Conservation (phyloP, 2,113 vertebrate genomes). For the Saguinus midas region DNA sequence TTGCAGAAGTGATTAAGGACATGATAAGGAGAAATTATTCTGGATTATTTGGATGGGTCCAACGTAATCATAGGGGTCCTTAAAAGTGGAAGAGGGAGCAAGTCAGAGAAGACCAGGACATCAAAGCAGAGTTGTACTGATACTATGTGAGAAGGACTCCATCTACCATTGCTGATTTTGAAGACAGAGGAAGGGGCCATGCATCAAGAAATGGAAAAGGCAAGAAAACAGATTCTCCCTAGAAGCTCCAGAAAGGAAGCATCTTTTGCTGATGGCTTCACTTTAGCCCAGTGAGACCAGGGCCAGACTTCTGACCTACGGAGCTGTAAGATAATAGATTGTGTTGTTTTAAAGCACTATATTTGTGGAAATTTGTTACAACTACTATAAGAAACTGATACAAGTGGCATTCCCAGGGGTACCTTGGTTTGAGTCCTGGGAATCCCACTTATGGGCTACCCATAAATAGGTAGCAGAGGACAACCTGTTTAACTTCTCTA, state of each 20-base stretch:
- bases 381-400: not conserved
- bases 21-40: not conserved
- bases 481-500: not conserved
- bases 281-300: not conserved
- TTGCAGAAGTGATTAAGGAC: not conserved
- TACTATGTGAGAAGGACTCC: not conserved
- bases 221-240: not conserved
- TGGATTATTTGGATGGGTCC: not conserved
- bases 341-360: not conserved
- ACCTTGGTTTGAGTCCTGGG: not conserved
- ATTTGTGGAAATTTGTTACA: not conserved
- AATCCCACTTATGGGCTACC: not conserved
- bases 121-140: not conserved
- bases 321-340: not conserved
- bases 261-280: not conserved
- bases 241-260: not conserved
- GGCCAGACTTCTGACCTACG: not conserved
- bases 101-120: not conserved
- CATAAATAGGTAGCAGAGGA: not conserved
- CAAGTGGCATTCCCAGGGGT: fast-evolving
- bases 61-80: not conserved
- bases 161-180: not conserved
- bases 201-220: not conserved
- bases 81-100: not conserved
- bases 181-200: not conserved